Evolutionary conservation across 1,140 invertebrate species (phyloP), one percentile per base, ranked within the genome.

Genomic region (Leptopilina boulardi): DNA sequence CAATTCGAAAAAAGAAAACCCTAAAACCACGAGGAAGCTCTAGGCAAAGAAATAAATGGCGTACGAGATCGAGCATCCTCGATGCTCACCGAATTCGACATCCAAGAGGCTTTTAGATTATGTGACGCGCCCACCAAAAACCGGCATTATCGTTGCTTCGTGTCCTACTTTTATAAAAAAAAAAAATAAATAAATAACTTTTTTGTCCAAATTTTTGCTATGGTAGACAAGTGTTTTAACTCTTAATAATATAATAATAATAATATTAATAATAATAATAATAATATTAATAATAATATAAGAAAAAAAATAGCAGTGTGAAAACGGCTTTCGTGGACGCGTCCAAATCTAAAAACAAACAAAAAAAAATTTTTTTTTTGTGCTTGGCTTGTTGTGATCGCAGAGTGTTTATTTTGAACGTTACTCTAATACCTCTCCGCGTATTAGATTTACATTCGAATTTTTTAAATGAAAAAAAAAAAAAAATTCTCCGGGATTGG

Each of bases 161-260:
- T 66, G 26, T 66, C 59, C 59, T 66, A 66, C 59, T 66, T 66
- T 66, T 66, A 66, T 66, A 47, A 3, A 42, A 42, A 59, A 66
- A 66, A 30, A 38, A 38, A 38, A 38, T 38, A 66, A 66, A 30
- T 8, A 38, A 38, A 38, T 38, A 38, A 38, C 34, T 38, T 13
- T 66, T 66, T 66, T 66, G 59, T 66, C 59, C 59, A 66, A 66
- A 51, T 30, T 66, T 66, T 66, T 66, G 59, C 59, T 66, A 66
- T 66, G 59, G 59, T 66, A 66, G 59, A 66, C 59, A 26, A 44
- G 23, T 66, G 59, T 66, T 66, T 66, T 66, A 66, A 66, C 26
- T 66, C 59, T 66, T 66, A 30, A 51, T 15, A 44, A 44, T 44
- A 51, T 15, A 44, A 44, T 44, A 59, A 66, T 38, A 34, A 38